Base-by-base conservation (phyloP, 2,113 vertebrate genomes). In the Labeo rohita region DNA sequence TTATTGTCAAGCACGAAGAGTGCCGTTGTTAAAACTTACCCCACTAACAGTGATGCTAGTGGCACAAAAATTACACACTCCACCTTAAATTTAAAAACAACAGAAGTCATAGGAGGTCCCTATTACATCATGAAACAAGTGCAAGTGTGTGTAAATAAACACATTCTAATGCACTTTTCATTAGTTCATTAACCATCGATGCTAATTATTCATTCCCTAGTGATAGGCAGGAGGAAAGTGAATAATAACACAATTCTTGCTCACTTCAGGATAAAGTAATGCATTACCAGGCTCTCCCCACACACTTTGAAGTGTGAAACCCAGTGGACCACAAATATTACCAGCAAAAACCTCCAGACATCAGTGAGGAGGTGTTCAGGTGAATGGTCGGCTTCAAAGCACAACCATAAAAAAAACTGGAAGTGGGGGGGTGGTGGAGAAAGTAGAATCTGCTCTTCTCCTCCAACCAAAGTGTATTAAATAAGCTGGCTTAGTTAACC, bases 321-420 rank as follows among this genome's bases (percentile, higher is more conserved):
- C 61, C 84, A 86, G 59, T 81, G 80, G 88, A 87, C 84, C 76
- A 87, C 54, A 80, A 54, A 84, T 79, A 83, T 86, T 85, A 75
- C 80, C 68, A 47, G 47, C 36, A 45, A 80, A 86, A 65, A 88
- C 56, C 82, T 59, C 52, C 45, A 66, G 50, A 89, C 87, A 90
- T 82, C 34, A 56, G 61, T 45, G 54, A 84, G 86, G 73, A 45
- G 65, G 80, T 72, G 47, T 85, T 63, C 49, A 86, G 86, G 66
- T 84, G 76, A 80, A 80, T 34, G 63, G 61, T 50, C 16, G 8
- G 28, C 73, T 83, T 83, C 79, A 87, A 89, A 86, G 77, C 47
- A 61, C 21, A 68, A 34, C 34, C 28, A 63, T 16, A n/a, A 6
- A 74, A 78, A 56, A 80, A 68, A 56, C 34, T 11, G 63, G 2